These are phyloP conservation scores for Empidonax alnorum DNA, from an alignment of 2,113 vertebrate genomes.

Conservation along the genomic window DNA sequence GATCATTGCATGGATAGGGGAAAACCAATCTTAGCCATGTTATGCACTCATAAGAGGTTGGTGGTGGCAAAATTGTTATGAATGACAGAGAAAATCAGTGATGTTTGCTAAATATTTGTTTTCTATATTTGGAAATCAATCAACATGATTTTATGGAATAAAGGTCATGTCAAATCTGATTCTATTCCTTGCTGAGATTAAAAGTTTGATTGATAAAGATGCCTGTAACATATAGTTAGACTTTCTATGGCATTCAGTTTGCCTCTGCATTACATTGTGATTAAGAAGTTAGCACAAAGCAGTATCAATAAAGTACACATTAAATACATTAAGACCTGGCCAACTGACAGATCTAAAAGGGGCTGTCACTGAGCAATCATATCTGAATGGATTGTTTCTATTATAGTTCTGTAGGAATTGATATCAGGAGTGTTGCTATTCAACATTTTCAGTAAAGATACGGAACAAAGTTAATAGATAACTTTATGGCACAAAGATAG, in stretches of 20 bases:
- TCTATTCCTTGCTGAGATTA: conserved; percentile 21
- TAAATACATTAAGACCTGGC: conserved; percentile 65
- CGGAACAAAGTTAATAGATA: conserved; percentile 51
- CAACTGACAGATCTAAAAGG: conserved; percentile 43
- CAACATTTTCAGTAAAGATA: conserved; percentile 50
- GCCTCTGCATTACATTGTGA: conserved; percentile 25
- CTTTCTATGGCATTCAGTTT: conserved; percentile 21
- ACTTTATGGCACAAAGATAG: conserved; percentile 35
- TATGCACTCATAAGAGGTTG: background rate
- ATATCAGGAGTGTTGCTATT: conserved; percentile 47
- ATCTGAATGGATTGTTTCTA: conserved; percentile 31
- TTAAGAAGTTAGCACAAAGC: conserved; percentile 60
- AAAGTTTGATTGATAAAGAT: conserved; percentile 34
- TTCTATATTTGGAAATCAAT: conserved; percentile 35
- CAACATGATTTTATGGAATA: conserved; percentile 1
- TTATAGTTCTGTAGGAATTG: conserved; percentile 33
- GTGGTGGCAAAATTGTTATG: background rate
- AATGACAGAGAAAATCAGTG: background rate
- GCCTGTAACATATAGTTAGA: background rate
- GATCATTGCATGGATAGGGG: background rate
- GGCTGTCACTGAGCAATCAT: conserved; percentile 16
- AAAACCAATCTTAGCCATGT: background rate
- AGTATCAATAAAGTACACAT: conserved; percentile 46
- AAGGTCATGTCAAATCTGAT: conserved; percentile 38
- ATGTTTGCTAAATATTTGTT: conserved; percentile 4